A percentile compares a stretch with the other conserved stretches of the same genome.
These are phyloP conservation scores for Sanderia malayensis DNA, from an alignment of 30 jellyfish, hydroid and myxozoan genomes.

Conservation along the genomic window DNA sequence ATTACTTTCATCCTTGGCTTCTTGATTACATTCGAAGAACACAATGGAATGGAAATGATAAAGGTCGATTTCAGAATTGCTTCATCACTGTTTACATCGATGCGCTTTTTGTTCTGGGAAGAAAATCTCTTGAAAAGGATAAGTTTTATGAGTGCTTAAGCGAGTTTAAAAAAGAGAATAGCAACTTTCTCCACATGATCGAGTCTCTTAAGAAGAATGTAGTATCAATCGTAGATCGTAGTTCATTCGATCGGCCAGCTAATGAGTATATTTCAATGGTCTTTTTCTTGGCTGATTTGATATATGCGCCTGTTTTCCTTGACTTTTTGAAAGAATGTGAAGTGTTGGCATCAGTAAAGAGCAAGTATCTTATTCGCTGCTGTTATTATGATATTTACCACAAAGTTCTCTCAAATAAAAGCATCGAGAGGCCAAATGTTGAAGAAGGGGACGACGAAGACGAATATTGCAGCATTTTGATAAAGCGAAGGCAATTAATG, in stretches of 20 bases:
- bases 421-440: background rate
- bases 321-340: constrained; percentile 21
- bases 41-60: constrained; percentile 8
- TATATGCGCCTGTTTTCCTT: background rate
- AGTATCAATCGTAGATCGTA: background rate
- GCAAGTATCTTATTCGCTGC: background rate
- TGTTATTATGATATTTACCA: background rate
- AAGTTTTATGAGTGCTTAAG: background rate
- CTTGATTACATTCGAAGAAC: background rate
- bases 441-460: background rate
- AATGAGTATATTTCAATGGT: constrained; percentile 20
- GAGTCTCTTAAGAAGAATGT: background rate
- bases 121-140: constrained; percentile 24
- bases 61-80: background rate
- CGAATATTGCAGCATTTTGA: background rate
- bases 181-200: constrained; percentile 18
- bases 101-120: constrained; percentile 3
- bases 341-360: background rate
- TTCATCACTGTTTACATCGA: background rate
- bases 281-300: constrained; percentile 9
- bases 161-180: constrained; percentile 16
- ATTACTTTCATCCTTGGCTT: constrained; percentile 20
- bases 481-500: background rate
- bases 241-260: background rate
- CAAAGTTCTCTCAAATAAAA: background rate